Conservation (phyloP, 2,113 vertebrate species). For the Ochotona princeps region DNA sequence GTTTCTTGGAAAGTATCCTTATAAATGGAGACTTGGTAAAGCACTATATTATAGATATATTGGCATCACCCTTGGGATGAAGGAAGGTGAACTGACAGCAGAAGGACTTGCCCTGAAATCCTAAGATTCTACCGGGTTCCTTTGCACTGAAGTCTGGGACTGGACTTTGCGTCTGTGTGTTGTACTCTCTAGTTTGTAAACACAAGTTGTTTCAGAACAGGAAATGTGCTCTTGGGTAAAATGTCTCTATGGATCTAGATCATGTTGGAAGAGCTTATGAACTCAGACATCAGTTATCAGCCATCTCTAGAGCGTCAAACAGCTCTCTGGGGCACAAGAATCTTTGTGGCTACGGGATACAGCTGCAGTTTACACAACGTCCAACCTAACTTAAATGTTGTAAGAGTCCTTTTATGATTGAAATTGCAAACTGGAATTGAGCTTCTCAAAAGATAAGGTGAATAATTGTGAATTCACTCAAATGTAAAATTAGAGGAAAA, state of each 20-base stretch:
- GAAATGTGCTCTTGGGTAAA: not conserved
- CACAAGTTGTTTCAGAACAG: not conserved
- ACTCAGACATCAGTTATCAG: not conserved
- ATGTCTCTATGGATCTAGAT: not conserved
- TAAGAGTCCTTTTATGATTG: not conserved
- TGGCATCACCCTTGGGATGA: not conserved
- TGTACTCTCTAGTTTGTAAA: not conserved
- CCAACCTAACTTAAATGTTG: not conserved
- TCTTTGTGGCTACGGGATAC: not conserved
- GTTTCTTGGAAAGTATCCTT: not conserved
- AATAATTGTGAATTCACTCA: too few species aligned
- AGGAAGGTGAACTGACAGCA: not conserved
- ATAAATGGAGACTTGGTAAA: not conserved
- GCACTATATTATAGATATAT: too few species aligned
- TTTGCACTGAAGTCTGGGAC: rapidly evolving
- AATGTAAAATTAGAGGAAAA: too few species aligned
- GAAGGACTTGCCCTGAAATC: not conserved
- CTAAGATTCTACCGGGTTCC: not conserved
- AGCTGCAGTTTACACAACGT: not conserved
- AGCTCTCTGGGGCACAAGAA: too few species aligned
- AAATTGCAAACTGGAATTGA: too few species aligned
- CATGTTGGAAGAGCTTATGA: not conserved
- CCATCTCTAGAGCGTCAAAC: too few species aligned
- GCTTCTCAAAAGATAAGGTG: too few species aligned
- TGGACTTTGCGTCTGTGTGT: rapidly evolving